phyloP scores from a whole-genome alignment of 37 sponge, comb jelly and placozoan genomes.

The Aplysina aerophoba region DNA sequence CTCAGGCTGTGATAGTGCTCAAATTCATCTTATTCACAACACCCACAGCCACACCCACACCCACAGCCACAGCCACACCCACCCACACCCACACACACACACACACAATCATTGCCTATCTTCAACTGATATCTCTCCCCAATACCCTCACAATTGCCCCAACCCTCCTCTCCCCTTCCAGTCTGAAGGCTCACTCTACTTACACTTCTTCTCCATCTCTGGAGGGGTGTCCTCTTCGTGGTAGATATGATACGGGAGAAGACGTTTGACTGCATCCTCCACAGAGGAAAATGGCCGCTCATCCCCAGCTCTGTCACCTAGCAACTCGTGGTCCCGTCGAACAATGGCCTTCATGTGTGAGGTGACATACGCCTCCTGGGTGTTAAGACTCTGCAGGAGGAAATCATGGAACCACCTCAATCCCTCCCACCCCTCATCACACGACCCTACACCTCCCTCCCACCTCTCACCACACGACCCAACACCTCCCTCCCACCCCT shows the following conservation, averaged over 20 bases:
- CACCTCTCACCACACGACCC: neutral
- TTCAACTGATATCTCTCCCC: neutral
- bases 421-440: no score
- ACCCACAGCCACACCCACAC: neutral
- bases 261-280: conserved; percentile 15
- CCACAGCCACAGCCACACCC: neutral
- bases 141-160: no score
- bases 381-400: neutral
- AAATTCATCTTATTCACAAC: neutral
- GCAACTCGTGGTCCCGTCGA: neutral
- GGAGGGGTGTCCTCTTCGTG: conserved; percentile 4
- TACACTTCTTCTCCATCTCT: conserved; percentile 13
- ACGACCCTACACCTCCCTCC: neutral
- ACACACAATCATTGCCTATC: neutral
- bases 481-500: neutral
- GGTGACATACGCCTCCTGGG: conserved; percentile 5
- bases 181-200: neutral
- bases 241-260: conserved; percentile 20
- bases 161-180: no score
- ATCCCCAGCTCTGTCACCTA: neutral
- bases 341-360: conserved; percentile 32
- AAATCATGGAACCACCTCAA: neutral
- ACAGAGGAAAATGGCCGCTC: conserved; percentile 19
- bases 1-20: no score
- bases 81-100: conserved; percentile 16